Evolutionary conservation across 2,888 invertebrate species (phyloP).

Genomic region (Cryptophagus acutangulus): DNA sequence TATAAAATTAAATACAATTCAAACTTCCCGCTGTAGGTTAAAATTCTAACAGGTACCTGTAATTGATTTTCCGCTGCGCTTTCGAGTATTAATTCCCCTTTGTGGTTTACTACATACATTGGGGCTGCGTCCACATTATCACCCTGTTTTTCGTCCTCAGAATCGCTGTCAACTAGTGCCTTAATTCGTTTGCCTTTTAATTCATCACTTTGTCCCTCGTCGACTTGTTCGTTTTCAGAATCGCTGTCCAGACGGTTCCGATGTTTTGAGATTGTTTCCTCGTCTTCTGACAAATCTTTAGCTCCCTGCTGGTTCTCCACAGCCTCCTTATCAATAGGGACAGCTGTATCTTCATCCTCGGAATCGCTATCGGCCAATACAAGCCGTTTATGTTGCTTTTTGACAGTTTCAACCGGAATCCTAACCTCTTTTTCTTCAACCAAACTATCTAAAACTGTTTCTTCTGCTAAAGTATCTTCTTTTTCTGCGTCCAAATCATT

Average conservation of each 20-base stretch:
- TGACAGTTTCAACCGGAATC: no score
- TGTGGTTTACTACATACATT: not conserved
- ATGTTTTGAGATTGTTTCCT: constrained; percentile 3
- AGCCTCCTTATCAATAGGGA: constrained; percentile 8
- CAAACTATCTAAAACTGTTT: no score
- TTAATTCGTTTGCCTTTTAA: constrained; percentile 10
- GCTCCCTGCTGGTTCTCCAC: not conserved
- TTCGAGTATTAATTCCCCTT: constrained; percentile 4
- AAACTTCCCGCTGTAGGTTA: constrained; percentile 12
- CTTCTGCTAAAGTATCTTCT: not conserved
- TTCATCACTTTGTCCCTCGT: constrained; percentile 7
- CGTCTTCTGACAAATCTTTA: constrained; percentile 13
- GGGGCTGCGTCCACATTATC: constrained; percentile 3
- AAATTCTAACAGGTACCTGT: no score
- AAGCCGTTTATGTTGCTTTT: constrained; percentile 11
- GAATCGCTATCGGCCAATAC: constrained; percentile 27
- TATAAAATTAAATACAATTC: constrained; percentile 24
- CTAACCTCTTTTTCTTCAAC: no score
- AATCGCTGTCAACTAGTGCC: constrained; percentile 26
- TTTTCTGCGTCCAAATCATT: not conserved
- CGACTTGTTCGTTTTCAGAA: constrained; percentile 18
- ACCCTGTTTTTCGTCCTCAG: constrained; percentile 12
- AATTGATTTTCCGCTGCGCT: constrained; percentile 22
- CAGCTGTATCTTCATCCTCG: constrained; percentile 16
- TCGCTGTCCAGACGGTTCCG: constrained; percentile 10